A percentile compares a stretch with the other conserved stretches of the same genome.
These are phyloP conservation scores for Scotopteryx bipunctaria DNA, from an alignment of 2,888 invertebrate genomes.

Conservation along the genomic window DNA sequence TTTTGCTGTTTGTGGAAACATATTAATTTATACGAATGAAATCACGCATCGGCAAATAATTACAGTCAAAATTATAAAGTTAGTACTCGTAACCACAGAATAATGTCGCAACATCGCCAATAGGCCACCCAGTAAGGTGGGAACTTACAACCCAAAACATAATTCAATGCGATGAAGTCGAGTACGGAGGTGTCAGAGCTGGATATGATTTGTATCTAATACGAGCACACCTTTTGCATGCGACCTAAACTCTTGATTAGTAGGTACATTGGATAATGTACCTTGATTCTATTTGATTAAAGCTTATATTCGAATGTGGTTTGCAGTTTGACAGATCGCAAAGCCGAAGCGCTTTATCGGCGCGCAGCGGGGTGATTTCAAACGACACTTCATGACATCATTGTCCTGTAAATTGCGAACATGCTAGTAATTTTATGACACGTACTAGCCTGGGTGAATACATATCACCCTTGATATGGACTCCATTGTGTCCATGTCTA, in stretches of 20 bases:
- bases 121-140: no score
- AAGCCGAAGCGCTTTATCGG: constrained; percentile 8
- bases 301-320: not conserved
- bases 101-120: no score
- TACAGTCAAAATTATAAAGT: no score
- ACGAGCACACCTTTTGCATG: constrained; percentile 23
- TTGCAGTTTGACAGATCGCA: not conserved
- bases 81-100: no score
- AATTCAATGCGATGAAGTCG: constrained; percentile 30
- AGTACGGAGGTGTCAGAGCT: constrained; percentile 35
- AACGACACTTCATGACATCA: constrained; percentile 33
- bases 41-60: no score
- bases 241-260: not conserved
- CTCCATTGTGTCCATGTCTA: constrained; percentile 42
- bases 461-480: constrained; percentile 33
- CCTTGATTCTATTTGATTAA: not conserved
- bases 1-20: no score
- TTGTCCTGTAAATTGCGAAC: constrained; percentile 35
- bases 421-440: constrained; percentile 19
- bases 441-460: constrained; percentile 15
- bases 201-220: constrained; percentile 42
- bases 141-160: constrained; percentile 26
- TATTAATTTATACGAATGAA: no score
- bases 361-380: constrained; percentile 17
- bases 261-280: not conserved